These are phyloP conservation scores for Malacoraja senta DNA, from an alignment of 2,797 vertebrate species.

Conservation along the genomic window DNA sequence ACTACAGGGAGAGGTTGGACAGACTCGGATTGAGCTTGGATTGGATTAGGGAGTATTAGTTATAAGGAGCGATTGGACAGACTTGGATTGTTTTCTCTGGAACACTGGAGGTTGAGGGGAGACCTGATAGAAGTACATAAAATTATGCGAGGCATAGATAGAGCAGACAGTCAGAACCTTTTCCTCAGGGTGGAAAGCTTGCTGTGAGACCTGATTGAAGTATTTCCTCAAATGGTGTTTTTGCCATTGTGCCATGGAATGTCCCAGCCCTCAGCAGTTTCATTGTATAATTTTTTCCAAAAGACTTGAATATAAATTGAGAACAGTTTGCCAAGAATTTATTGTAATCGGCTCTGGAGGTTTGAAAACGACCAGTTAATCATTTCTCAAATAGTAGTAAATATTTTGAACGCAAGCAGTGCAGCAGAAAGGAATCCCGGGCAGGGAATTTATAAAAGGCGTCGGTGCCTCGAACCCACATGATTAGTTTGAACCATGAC, in stretches of 20 bases:
- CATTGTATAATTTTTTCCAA: not conserved
- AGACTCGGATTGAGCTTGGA: too few relatives aligned
- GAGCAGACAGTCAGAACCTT: too few relatives aligned
- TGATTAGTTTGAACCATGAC: constrained; percentile 48
- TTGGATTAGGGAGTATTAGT: too few relatives aligned
- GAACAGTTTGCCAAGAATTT: not conserved
- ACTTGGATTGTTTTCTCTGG: too few relatives aligned
- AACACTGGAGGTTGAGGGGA: too few relatives aligned
- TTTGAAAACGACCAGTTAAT: constrained; percentile 17
- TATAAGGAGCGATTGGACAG: too few relatives aligned
- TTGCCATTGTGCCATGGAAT: not conserved
- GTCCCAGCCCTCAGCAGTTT: not conserved
- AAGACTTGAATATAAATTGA: not conserved
- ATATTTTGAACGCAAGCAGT: constrained; percentile 25
- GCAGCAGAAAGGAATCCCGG: constrained; percentile 33
- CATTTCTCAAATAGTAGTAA: constrained; percentile 31
- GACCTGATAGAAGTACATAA: too few relatives aligned
- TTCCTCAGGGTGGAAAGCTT: not conserved
- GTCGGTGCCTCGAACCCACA: constrained; percentile 51
- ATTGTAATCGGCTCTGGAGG: constrained; percentile 32
- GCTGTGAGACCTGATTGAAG: not conserved
- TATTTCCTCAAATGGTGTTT: not conserved
- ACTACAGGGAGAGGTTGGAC: too few relatives aligned
- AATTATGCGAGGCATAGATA: too few relatives aligned
- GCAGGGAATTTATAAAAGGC: constrained; percentile 41